These are phyloP conservation scores for Diglossa brunneiventris DNA, from an alignment of 2,113 vertebrate species.

Conservation along the genomic window DNA sequence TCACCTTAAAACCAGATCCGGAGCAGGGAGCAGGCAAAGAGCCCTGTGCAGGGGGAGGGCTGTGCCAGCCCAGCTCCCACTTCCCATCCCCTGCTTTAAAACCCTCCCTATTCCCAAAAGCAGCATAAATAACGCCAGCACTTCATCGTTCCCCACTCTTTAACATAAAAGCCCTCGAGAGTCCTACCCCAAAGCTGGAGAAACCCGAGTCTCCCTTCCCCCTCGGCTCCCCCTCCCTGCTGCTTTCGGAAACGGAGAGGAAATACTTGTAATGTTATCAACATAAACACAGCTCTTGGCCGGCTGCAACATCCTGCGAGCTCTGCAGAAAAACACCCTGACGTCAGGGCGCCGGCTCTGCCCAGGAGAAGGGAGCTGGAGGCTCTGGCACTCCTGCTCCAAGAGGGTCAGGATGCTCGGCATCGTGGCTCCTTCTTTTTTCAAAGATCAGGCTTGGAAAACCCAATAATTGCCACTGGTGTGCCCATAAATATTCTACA, in stretches of 20 bases:
- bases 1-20: not conserved
- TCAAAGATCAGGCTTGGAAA: not conserved
- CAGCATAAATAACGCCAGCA: not conserved
- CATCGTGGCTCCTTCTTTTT: not conserved
- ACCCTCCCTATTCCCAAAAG: not conserved
- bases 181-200: constrained; percentile 4
- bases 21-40: not conserved
- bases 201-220: constrained; percentile 44
- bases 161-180: not conserved
- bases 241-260: constrained; percentile 47
- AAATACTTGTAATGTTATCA: constrained; percentile 68
- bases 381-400: not conserved
- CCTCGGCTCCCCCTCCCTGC: constrained; percentile 18
- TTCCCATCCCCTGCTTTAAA: not conserved
- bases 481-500: not conserved
- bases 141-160: not conserved
- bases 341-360: constrained; percentile 45
- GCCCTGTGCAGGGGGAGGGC: not conserved
- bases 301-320: constrained; percentile 52
- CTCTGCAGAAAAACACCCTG: constrained; percentile 50
- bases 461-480: rapidly evolving
- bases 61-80: not conserved
- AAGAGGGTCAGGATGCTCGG: not conserved
- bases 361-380: not conserved
- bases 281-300: constrained; percentile 62